Evolutionary conservation across 35 echinoderm and acorn worm species (phyloP).

Genomic region (Diadema setosum): DNA sequence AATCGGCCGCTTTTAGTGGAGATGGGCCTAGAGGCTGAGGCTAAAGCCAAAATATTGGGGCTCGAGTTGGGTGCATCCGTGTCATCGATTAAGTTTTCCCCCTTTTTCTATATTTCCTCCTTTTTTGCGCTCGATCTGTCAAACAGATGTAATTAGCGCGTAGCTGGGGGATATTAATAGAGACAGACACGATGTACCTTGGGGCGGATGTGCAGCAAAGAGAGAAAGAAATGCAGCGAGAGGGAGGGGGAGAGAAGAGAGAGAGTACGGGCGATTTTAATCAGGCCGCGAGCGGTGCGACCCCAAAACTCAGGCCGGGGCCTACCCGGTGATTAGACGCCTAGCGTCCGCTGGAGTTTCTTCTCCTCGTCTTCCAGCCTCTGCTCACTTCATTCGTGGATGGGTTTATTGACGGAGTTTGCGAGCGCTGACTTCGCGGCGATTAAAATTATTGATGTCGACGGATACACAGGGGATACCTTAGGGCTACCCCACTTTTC

Average conservation of each 20-base stretch:
- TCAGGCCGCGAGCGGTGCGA: conserved; percentile 5
- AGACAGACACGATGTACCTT: background rate
- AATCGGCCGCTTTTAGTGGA: background rate
- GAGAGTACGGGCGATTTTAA: conserved; percentile 1
- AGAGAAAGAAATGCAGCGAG: background rate
- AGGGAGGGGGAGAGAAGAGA: background rate
- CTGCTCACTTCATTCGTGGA: background rate
- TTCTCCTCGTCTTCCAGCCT: background rate
- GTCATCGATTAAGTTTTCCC: background rate
- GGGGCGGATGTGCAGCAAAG: no score
- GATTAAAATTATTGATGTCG: conserved; percentile 15
- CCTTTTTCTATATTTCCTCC: background rate
- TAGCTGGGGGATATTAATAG: conserved; percentile 11
- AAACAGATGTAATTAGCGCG: conserved; percentile 10
- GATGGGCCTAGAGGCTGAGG: background rate
- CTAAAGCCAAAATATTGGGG: background rate
- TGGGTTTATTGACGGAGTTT: background rate
- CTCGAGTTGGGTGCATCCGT: background rate
- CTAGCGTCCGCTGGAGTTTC: background rate
- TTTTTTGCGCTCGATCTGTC: background rate
- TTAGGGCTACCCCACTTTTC: background rate
- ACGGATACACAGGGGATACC: background rate
- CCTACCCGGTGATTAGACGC: conserved; percentile 1
- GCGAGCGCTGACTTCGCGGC: background rate
- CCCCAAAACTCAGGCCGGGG: conserved; percentile 1